Evolutionary conservation across 2,888 invertebrate species (phyloP).

Genomic region (Callosobruchus maculatus): DNA sequence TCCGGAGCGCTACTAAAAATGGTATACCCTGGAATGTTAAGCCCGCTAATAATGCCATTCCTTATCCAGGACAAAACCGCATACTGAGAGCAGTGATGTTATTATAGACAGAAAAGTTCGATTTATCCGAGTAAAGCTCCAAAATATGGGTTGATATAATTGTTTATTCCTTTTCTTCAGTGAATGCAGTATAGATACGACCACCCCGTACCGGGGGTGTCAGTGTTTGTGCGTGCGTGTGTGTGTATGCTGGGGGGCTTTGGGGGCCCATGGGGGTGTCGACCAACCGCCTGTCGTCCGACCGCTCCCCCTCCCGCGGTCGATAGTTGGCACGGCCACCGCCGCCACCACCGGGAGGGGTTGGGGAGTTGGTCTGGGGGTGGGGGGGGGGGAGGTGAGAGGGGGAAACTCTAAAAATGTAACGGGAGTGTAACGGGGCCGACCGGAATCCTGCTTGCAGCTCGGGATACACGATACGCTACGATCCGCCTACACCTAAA

Average conservation of each 20-base stretch:
- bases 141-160: no score
- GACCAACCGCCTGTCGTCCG: neutral
- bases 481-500: neutral
- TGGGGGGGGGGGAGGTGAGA: neutral
- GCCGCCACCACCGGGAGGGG: no score
- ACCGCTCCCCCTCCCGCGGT: neutral
- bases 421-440: neutral
- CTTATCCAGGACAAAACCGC: no score
- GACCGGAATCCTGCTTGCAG: neutral
- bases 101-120: no score
- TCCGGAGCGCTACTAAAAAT: no score
- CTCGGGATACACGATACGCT: neutral
- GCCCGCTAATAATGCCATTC: no score
- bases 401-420: neutral
- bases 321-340: neutral
- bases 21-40: no score
- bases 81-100: no score
- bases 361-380: neutral
- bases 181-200: neutral
- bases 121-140: no score
- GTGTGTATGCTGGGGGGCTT: neutral
- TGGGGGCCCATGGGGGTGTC: neutral
- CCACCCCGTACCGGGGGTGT: neutral
- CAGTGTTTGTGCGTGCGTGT: neutral
- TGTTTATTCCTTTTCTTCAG: no score